Evolutionary conservation across 2,797 vertebrate species (phyloP).

Genomic region (Morelia viridis): DNA sequence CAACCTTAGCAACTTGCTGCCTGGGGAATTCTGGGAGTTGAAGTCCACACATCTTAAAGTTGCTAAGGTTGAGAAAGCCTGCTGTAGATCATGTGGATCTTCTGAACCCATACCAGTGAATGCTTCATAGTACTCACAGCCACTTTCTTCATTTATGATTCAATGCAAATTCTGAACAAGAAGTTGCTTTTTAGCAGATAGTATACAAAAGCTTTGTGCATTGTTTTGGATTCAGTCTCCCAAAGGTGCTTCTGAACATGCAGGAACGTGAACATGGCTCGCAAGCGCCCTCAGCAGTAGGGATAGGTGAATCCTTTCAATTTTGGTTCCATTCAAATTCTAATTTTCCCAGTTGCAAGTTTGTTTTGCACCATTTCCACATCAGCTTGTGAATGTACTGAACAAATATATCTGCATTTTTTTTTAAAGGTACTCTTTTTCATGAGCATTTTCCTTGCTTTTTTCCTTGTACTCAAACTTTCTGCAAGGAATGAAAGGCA

Average conservation of each 20-base stretch:
- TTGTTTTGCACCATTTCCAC: background rate
- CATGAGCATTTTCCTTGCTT: background rate
- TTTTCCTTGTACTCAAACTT: background rate
- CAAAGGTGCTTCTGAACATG: background rate
- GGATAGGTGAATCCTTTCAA: background rate
- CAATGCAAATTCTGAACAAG: background rate
- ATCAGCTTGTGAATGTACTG: background rate
- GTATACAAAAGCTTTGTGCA: background rate
- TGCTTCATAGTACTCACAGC: background rate
- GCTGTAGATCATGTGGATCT: background rate
- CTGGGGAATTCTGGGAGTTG: no score
- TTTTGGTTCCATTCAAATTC: background rate
- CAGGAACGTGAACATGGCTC: background rate
- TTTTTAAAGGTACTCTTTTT: background rate
- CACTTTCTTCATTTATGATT: background rate
- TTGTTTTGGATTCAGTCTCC: background rate
- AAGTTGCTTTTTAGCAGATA: background rate
- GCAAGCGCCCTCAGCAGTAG: background rate
- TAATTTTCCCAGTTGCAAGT: background rate
- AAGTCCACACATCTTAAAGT: no score
- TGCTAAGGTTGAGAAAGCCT: no score
- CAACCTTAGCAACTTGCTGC: no score
- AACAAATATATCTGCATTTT: background rate
- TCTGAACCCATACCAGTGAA: background rate
- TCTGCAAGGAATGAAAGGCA: background rate